Percentiles rank a stretch among this genome's conserved stretches.
These are phyloP conservation scores for Nansenia antarctica DNA, from an alignment of 2,113 vertebrate species.

Conservation along the genomic window DNA sequence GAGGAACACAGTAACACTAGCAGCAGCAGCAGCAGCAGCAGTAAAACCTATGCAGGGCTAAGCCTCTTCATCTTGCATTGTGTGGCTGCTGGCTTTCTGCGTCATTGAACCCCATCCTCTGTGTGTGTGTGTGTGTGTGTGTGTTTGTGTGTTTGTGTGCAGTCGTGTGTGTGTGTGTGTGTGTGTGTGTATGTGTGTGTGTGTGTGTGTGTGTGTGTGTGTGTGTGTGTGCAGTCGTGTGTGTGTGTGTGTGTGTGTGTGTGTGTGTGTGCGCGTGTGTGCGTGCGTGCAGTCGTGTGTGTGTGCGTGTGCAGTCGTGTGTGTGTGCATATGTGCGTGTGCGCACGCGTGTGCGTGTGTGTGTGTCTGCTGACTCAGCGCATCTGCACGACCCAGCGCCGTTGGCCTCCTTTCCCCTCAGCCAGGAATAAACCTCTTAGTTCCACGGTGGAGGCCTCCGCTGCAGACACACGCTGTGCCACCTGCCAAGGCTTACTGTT, in stretches of 20 bases:
- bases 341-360: not conserved
- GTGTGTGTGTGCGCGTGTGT: not conserved
- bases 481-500: not conserved
- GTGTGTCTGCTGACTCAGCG: slow-evolving; percentile 6
- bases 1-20: too few species aligned
- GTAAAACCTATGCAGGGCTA: not conserved
- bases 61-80: not conserved
- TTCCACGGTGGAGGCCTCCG: not conserved
- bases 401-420: not conserved
- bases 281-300: not conserved
- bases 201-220: not conserved
- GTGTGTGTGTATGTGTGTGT: not conserved
- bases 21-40: not conserved
- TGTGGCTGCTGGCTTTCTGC: not conserved
- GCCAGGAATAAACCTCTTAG: slow-evolving; percentile 7
- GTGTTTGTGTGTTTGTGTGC: not conserved
- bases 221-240: not conserved
- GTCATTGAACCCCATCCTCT: not conserved
- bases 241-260: not conserved
- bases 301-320: not conserved
- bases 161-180: not conserved
- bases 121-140: not conserved
- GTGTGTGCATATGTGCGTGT: too few species aligned
- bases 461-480: not conserved
- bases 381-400: not conserved